Conservation (phyloP, 2,888 invertebrate genomes). For the Philereme vetulata region DNA sequence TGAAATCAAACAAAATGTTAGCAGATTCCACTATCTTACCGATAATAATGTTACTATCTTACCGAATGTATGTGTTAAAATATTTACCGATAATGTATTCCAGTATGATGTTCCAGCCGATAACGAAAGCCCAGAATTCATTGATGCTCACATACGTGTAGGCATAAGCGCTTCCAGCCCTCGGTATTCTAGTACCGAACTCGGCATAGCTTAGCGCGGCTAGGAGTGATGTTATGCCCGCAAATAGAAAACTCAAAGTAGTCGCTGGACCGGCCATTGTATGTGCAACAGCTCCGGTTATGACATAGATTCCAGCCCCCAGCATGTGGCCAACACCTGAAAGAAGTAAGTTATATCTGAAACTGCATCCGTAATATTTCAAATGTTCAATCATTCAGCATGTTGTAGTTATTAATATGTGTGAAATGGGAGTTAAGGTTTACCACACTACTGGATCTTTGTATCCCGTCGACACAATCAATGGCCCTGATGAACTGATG, state of each 20-base stretch:
- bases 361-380: neutral
- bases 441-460: too few species aligned
- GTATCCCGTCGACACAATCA: too few species aligned
- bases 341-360: constrained; percentile 28
- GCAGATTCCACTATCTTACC: constrained; percentile 1
- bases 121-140: constrained; percentile 96
- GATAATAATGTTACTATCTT: neutral
- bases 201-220: constrained; percentile 95
- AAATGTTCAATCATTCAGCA: too few species aligned
- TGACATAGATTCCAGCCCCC: constrained; percentile 96
- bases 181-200: constrained; percentile 93
- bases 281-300: constrained; percentile 93
- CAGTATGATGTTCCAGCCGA: constrained; percentile 96
- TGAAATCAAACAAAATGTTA: constrained; percentile 53
- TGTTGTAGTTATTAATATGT: too few species aligned
- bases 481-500: too few species aligned
- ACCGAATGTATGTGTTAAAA: neutral
- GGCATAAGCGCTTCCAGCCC: constrained; percentile 96
- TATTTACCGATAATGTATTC: constrained; percentile 93
- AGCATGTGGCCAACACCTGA: constrained; percentile 97
- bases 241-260: constrained; percentile 85
- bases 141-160: constrained; percentile 97
- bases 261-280: constrained; percentile 93
- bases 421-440: too few species aligned
- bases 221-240: constrained; percentile 91